Base-by-base conservation (phyloP, 1,140 invertebrate genomes). In the Brachionus asplanchnoidis region DNA sequence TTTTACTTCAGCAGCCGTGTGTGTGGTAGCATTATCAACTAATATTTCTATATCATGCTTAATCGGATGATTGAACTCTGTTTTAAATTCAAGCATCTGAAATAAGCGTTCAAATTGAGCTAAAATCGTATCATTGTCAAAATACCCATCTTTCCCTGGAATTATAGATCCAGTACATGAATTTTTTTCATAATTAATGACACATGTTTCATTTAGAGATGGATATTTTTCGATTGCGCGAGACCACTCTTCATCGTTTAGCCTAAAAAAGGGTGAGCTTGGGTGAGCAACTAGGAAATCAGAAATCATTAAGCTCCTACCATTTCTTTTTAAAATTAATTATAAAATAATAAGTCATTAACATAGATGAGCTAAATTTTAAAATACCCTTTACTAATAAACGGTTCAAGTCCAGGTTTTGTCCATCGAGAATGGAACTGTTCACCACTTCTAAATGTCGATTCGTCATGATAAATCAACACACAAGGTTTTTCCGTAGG, bases 381-480 rank as follows among this genome's bases (percentile, higher is more conserved):
- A 17, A 60, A n/a, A 68, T 68, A 28, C 17, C 65, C 65, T 68
- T 68, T 68, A 28, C 26, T 68, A 12, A 68, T 26, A 68, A 68
- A 68, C 17, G 65, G 65, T 12, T 23, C 65, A 28, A 12, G 11
- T 26, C 26, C 26, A 68, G 17, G 11, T 28, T 26, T 68, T 26
- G 26, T 28, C 65, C 65, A 68, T 12, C 65, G 65, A 12, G 17
- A 26, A 68, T 23, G 20, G 11, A 23, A 28, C 11, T 26, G 20
- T 26, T 68, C 65, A 28, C 65, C 65, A 68, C 65, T 68, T 68
- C 65, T 68, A 28, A 68, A 68, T 68, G 65, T 68, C 11, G 65
- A 68, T 26, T 68, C 65, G 26, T 68, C 65, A 12, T 68, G 20
- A 68, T 32, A 68, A 23, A 68, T 68, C 65, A 68, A 12, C 20